Conservation (phyloP, 2,888 invertebrate genomes). For the Eugnorisma glareosa region DNA sequence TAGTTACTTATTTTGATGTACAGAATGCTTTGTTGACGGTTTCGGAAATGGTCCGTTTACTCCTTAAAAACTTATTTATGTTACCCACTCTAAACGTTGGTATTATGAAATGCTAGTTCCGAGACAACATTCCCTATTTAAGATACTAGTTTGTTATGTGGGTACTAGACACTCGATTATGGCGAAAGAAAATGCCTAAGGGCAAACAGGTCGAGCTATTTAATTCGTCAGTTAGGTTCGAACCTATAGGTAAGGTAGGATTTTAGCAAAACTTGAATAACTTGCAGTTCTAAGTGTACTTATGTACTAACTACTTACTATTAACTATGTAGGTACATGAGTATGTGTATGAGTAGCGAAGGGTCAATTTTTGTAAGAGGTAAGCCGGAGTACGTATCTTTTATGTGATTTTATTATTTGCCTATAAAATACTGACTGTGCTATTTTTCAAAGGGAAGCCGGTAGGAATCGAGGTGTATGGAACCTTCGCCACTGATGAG, state of each 20-base stretch:
- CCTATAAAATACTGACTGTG: too few species aligned
- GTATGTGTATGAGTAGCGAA: too few species aligned
- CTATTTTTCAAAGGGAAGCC: too few species aligned
- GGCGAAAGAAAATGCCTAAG: conserved; percentile 46
- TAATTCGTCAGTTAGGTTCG: conserved; percentile 31
- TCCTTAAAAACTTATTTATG: neutral
- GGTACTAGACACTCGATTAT: conserved; percentile 28
- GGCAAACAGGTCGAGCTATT: conserved; percentile 37
- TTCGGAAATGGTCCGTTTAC: neutral
- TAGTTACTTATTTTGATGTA: too few species aligned
- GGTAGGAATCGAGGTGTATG: too few species aligned
- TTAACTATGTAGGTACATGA: neutral
- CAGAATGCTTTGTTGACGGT: too few species aligned
- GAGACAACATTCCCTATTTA: conserved; percentile 55
- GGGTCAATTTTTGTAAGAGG: too few species aligned
- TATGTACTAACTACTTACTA: neutral
- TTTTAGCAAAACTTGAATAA: conserved; percentile 2
- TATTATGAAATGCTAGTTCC: conserved; percentile 51
- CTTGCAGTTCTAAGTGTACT: neutral
- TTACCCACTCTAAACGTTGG: conserved; percentile 4
- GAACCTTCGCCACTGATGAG: too few species aligned
- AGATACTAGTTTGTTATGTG: conserved; percentile 29
- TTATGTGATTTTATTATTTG: too few species aligned
- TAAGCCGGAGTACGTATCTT: too few species aligned
- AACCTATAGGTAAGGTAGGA: neutral